phyloP scores from a whole-genome alignment of 2,113 vertebrate species.

The Ciconia maguari region DNA sequence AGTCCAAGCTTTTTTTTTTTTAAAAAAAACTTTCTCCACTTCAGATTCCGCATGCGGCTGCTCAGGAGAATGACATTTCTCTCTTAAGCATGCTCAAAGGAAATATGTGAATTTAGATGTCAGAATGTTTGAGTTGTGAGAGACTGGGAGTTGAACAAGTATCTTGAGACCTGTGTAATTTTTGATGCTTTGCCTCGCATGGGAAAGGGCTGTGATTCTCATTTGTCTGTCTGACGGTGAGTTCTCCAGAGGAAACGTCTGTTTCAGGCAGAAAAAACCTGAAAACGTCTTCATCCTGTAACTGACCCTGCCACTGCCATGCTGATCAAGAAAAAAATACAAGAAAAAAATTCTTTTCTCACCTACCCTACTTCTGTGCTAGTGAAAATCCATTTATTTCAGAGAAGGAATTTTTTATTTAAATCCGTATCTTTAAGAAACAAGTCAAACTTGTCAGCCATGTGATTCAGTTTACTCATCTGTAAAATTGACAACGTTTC shows the following conservation, averaged over 20 bases:
- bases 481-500: neutral
- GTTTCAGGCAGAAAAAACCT: neutral
- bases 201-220: neutral
- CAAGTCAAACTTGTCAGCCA: neutral
- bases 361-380: neutral
- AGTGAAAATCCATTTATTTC: neutral
- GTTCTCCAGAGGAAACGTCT: neutral
- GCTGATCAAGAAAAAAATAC: neutral
- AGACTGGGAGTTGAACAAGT: neutral
- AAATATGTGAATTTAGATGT: neutral
- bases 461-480: conserved; percentile 1
- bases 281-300: neutral
- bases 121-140: neutral
- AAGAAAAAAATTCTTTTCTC: neutral
- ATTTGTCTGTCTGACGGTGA: neutral
- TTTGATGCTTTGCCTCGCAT: neutral
- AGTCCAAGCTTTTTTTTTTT: neutral
- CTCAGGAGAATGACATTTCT: neutral
- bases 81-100: neutral
- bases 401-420: neutral
- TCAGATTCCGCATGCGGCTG: neutral
- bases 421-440: neutral
- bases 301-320: neutral
- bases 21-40: neutral
- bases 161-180: neutral